A percentile compares a stretch with the other conserved stretches of the same genome.
Evolutionary conservation across 2,888 invertebrate species (phyloP).

Genomic region (Neoascia interrupta): DNA sequence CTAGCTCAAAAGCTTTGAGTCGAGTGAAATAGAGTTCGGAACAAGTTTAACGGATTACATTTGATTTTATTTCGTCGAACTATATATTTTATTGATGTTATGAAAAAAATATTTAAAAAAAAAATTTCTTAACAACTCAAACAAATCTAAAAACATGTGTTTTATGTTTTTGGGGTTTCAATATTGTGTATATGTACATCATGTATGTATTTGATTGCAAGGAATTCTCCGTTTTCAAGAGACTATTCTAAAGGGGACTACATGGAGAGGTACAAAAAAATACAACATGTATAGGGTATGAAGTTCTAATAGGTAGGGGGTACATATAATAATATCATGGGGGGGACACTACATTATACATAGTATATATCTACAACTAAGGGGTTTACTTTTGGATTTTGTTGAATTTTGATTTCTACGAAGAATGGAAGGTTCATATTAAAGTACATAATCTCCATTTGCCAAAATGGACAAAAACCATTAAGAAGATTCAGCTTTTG

Average conservation of each 20-base stretch:
- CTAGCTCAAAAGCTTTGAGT: conserved; percentile 45
- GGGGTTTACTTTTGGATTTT: no score
- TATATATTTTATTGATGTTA: conserved; percentile 33
- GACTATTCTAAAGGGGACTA: conserved; percentile 32
- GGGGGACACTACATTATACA: conserved; percentile 40
- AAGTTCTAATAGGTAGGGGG: no score
- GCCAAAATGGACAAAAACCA: conserved; percentile 80
- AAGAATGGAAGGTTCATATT: conserved; percentile 76
- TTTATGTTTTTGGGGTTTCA: conserved; percentile 19
- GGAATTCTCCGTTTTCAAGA: conserved; percentile 16
- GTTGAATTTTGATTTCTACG: no score
- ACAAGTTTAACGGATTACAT: conserved; percentile 38
- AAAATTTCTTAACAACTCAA: conserved; percentile 33
- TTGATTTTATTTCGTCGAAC: conserved; percentile 2
- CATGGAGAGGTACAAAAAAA: conserved; percentile 39
- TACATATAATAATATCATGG: no score
- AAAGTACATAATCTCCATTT: conserved; percentile 80
- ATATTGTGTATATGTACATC: conserved; percentile 25
- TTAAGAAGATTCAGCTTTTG: conserved; percentile 79
- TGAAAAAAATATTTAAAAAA: conserved; percentile 27
- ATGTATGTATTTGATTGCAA: no score
- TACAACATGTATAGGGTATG: no score
- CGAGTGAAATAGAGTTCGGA: conserved; percentile 70
- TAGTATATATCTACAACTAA: conserved; percentile 21
- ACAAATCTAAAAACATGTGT: conserved; percentile 24